These are phyloP conservation scores for Pipistrellus kuhlii DNA, from an alignment of 2,797 vertebrate genomes.

Conservation along the genomic window DNA sequence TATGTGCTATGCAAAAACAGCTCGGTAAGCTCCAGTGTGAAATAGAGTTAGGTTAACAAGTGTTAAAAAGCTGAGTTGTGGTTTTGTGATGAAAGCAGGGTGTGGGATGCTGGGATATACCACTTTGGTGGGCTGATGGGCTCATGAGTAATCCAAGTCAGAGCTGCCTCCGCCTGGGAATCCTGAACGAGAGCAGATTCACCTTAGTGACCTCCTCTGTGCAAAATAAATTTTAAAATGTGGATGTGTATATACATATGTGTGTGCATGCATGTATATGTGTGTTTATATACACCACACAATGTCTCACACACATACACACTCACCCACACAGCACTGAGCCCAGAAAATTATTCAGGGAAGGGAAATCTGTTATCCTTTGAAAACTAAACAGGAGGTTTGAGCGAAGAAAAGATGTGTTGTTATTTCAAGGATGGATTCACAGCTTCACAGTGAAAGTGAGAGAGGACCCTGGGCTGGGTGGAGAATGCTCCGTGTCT, in stretches of 20 bases:
- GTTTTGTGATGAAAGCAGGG: not conserved
- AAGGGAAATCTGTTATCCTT: not conserved
- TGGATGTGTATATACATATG: not conserved
- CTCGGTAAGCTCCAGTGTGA: not conserved
- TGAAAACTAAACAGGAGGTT: slow-evolving; percentile 15
- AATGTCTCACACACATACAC: too few species aligned
- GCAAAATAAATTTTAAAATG: not conserved
- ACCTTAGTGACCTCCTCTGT: not conserved
- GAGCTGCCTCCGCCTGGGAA: not conserved
- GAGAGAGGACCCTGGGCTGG: not conserved
- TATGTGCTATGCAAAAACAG: not conserved
- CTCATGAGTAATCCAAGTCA: not conserved
- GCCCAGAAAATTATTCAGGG: not conserved
- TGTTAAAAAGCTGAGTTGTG: not conserved
- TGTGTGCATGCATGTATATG: not conserved
- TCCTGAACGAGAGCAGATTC: not conserved
- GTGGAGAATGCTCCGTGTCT: not conserved
- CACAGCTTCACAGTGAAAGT: slow-evolving; percentile 17
- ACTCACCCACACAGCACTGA: not conserved
- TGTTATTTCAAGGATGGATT: slow-evolving; percentile 7
- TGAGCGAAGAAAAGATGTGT: not conserved
- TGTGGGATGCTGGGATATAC: not conserved
- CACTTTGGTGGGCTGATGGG: not conserved
- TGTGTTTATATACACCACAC: not conserved
- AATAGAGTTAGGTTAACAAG: too few species aligned